Evolutionary conservation across 2,797 vertebrate genomes (phyloP), one percentile per base, ranked within the genome.

Genomic region (Orestias chungarensis): DNA sequence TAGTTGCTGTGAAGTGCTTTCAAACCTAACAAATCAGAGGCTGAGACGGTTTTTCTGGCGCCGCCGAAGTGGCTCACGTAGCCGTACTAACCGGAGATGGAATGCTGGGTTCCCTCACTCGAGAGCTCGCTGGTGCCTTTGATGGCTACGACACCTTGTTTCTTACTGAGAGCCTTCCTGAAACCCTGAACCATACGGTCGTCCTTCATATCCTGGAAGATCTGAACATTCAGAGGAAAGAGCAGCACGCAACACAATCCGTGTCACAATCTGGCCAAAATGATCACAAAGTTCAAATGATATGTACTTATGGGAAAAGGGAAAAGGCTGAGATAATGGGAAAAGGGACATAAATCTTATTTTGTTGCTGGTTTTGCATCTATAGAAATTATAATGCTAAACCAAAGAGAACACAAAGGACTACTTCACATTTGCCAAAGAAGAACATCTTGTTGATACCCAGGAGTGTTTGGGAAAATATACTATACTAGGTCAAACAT

Each of bases 51-150:
- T 23, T n/a, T 29, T 3, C 1, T 12, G 4, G 2, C 18, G 18
- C 46, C 18, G 18, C 14, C 35, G 29, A 23, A 33, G 29, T 18
- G 35, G 31, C 31, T 35, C 23, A 20, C 31, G 2, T 10, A n/a
- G 2, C 35, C 42, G 67, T 8, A 85, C 90, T 82, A 88, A 98
- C 97, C 97, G 85, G 97, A 98, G 78, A 96, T 98, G 0, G 97
- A 99, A 86, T 99, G 97, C 68, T 98, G 97, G 0, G 97, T 99
- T 66, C 98, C 97, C 83, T 95, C 96, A 0, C 97, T 98, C 68
- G 97, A 98, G 82, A 96, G 91, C 76, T 96, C 95, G 0, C 97
- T 99, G 23, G 97, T 99, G 31, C 97, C 97, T 0, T 96, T 96
- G 0, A 99, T 96, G 1, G 96, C 96, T 64, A 97, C 94, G 64